These are phyloP conservation scores for Marcusenius ussheri DNA, from an alignment of 2,113 vertebrate genomes.

Conservation along the genomic window DNA sequence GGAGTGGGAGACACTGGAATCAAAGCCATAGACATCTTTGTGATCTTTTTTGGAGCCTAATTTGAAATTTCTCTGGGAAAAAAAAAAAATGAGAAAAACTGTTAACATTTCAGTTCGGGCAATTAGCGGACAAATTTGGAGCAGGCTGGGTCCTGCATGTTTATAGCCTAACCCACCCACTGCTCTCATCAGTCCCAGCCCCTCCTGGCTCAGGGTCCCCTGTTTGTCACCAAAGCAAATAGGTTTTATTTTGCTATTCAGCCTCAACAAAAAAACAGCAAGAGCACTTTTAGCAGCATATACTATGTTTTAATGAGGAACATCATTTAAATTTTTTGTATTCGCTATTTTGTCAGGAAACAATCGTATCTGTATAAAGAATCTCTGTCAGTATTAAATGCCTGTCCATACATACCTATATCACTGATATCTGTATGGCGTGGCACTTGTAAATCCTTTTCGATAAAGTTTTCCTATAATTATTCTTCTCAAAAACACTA, in stretches of 20 bases:
- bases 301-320: background rate
- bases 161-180: background rate
- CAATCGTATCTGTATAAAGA: background rate
- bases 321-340: background rate
- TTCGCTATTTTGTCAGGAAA: background rate
- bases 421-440: background rate
- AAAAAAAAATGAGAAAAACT: background rate
- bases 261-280: background rate
- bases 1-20: background rate
- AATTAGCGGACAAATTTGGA: background rate
- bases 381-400: background rate
- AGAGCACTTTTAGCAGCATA: background rate
- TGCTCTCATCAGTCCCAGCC: too few species aligned
- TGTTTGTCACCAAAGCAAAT: background rate
- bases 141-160: background rate
- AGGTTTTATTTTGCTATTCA: background rate
- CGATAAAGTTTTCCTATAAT: background rate
- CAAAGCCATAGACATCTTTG: slow-evolving; percentile 5
- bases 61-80: background rate
- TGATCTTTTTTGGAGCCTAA: slow-evolving; percentile 14
- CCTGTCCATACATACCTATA: background rate
- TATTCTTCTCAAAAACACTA: background rate
- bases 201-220: background rate
- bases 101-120: background rate
- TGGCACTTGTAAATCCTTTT: background rate